phyloP scores from a whole-genome alignment of 1,140 invertebrate species.

The Harlomillsia oculata region DNA sequence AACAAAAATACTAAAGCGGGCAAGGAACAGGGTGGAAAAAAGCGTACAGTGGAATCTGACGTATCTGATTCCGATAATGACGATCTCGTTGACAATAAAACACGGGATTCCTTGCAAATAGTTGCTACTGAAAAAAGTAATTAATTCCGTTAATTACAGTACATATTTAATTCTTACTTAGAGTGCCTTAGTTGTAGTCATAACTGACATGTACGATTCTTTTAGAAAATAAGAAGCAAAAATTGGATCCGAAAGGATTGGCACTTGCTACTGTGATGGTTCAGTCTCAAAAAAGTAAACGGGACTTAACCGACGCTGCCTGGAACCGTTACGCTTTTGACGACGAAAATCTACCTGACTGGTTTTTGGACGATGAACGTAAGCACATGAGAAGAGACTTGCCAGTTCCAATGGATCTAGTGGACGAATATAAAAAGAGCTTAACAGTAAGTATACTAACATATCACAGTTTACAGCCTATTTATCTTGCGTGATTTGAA shows the following conservation, averaged over 20 bases:
- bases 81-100: too few species aligned
- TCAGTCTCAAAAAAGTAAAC: constrained; percentile 70
- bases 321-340: constrained; percentile 86
- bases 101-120: constrained; percentile 52
- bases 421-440: constrained; percentile 33
- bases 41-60: not conserved
- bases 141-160: not conserved
- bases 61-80: too few species aligned
- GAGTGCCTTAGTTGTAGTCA: not conserved
- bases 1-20: constrained; percentile 37
- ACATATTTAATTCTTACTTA: not conserved
- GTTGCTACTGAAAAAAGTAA: constrained; percentile 45
- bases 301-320: constrained; percentile 73
- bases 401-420: constrained; percentile 54
- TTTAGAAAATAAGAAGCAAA: constrained; percentile 52
- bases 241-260: constrained; percentile 73
- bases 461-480: not conserved
- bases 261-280: constrained; percentile 76
- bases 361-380: constrained; percentile 92
- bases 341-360: constrained; percentile 83
- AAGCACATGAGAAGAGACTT: constrained; percentile 72
- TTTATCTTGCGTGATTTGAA: not conserved
- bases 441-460: constrained; percentile 14
- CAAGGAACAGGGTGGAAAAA: not conserved
- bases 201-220: constrained; percentile 26